phyloP scores from a whole-genome alignment of 2,888 invertebrate species.

The Priocnemis perturbator region DNA sequence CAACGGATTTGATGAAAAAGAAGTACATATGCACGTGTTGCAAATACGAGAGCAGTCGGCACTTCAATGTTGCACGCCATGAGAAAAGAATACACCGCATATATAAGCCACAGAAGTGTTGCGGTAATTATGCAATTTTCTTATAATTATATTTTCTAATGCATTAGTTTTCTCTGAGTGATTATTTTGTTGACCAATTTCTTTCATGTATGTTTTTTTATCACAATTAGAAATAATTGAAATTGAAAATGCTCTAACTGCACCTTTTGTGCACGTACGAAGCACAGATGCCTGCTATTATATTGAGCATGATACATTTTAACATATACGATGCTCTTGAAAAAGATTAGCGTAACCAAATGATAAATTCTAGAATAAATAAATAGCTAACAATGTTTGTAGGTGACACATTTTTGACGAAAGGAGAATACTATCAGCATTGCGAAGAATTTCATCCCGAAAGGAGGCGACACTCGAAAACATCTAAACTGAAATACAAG shows the following conservation, averaged over 20 bases:
- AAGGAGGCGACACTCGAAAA: conserved; percentile 9
- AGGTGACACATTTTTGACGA: conserved; percentile 43
- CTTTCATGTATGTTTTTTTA: too few species aligned
- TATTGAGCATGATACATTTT: too few species aligned
- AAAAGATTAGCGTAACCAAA: too few species aligned
- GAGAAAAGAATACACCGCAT: conserved; percentile 55
- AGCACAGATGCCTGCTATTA: too few species aligned
- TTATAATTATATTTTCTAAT: background rate
- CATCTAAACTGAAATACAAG: conserved; percentile 43
- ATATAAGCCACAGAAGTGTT: conserved; percentile 38
- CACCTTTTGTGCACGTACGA: too few species aligned
- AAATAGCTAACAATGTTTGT: background rate
- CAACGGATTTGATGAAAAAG: too few species aligned
- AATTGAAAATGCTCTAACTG: too few species aligned
- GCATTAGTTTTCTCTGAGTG: too few species aligned
- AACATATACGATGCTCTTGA: too few species aligned
- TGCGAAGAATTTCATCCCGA: conserved; percentile 52
- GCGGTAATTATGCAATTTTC: conserved; percentile 50
- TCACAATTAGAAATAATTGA: too few species aligned
- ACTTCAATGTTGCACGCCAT: conserved; percentile 59
- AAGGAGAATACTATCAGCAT: conserved; percentile 59
- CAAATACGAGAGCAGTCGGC: conserved; percentile 48
- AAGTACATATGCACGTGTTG: conserved; percentile 51
- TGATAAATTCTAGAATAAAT: too few species aligned
- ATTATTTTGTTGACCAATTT: too few species aligned